Conservation (phyloP, 1,140 invertebrate species). For the Drosophila jambulina region DNA sequence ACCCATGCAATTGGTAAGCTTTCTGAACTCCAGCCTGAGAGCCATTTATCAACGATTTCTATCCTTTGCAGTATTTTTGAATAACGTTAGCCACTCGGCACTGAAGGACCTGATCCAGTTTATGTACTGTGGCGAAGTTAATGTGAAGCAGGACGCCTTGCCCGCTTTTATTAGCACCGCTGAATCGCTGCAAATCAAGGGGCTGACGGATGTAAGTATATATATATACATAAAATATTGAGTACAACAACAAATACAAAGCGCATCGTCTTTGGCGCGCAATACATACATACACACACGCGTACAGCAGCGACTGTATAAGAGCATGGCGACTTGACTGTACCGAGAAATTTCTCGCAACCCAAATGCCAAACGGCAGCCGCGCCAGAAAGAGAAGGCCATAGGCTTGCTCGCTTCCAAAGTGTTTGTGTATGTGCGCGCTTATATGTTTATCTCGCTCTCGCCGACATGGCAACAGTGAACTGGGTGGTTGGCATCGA, state of each 20-base stretch:
- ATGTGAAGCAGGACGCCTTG: constrained; percentile 93
- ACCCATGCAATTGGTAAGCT: constrained; percentile 87
- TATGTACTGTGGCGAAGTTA: constrained; percentile 95
- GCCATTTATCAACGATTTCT: constrained; percentile 19
- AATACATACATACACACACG: constrained; percentile 49
- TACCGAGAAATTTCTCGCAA: constrained; percentile 74
- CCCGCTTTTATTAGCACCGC: constrained; percentile 93
- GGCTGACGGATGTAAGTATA: constrained; percentile 87
- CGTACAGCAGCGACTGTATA: constrained; percentile 57
- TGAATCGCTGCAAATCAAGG: constrained; percentile 94
- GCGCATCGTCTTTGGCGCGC: constrained; percentile 57
- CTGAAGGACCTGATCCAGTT: constrained; percentile 92
- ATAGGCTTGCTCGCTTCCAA: not conserved
- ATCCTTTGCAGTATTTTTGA: constrained; percentile 90
- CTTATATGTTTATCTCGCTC: constrained; percentile 35
- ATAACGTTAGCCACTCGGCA: constrained; percentile 91
- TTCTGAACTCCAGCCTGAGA: not conserved
- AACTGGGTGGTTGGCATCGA: constrained; percentile 50
- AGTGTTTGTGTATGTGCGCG: constrained; percentile 5
- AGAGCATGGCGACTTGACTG: constrained; percentile 68
- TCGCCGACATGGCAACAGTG: constrained; percentile 1
- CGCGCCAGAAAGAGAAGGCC: constrained; percentile 30
- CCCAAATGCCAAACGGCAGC: constrained; percentile 32
- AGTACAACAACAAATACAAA: constrained; percentile 43
- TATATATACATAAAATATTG: constrained; percentile 25